A percentile compares a stretch with the other conserved stretches of the same genome.
These are phyloP conservation scores for Coecobrya sp. DNA, from an alignment of 2,888 invertebrate genomes.

Conservation along the genomic window DNA sequence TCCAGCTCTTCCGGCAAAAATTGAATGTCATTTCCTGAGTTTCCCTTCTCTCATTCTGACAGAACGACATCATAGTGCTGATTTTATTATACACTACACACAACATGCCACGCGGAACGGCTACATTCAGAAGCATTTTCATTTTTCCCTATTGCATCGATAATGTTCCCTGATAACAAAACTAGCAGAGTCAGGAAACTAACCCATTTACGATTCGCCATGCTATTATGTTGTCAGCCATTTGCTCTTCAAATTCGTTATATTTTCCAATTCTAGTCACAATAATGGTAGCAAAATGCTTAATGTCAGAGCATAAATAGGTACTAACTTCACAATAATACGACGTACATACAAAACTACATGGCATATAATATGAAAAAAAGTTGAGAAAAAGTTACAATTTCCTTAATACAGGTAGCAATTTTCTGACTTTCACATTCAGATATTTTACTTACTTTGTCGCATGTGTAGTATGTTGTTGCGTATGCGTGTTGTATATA, in stretches of 20 bases:
- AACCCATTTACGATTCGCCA: constrained; percentile 60
- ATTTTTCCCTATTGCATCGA: constrained; percentile 64
- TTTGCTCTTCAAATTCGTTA: background rate
- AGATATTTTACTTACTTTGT: too few species aligned
- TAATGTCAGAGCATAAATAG: too few species aligned
- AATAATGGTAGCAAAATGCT: background rate
- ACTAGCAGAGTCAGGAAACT: constrained; percentile 65
- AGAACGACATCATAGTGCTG: background rate
- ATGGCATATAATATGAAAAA: background rate
- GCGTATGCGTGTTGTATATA: background rate
- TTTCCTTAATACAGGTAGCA: background rate
- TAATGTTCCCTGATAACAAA: constrained; percentile 69
- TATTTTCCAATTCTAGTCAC: background rate
- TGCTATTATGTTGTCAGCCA: constrained; percentile 47
- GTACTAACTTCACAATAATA: background rate
- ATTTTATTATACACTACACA: background rate
- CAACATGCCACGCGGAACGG: background rate
- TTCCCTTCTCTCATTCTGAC: constrained; percentile 38
- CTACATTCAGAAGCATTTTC: constrained; percentile 20
- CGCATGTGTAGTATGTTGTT: background rate
- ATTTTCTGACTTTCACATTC: background rate
- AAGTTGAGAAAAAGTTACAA: constrained; percentile 7
- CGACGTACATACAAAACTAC: background rate
- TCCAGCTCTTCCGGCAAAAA: constrained; percentile 70
- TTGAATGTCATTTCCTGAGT: constrained; percentile 76